Evolutionary conservation across 1,140 invertebrate genomes (phyloP).

Genomic region (Scaptomyza hsui): DNA sequence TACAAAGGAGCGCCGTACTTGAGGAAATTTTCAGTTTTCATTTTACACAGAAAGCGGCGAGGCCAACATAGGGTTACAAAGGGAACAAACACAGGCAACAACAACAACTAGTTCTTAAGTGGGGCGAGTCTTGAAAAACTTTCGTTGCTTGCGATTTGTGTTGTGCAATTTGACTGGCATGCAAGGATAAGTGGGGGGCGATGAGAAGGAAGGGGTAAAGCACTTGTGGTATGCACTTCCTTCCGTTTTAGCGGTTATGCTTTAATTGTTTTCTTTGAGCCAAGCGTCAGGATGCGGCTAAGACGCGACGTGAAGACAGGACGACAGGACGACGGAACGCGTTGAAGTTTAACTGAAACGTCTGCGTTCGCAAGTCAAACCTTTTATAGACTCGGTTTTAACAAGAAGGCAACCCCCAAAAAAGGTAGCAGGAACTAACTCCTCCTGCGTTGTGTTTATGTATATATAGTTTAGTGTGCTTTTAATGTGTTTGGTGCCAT

Average conservation of each 20-base stretch:
- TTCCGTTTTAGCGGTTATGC: conserved; percentile 67
- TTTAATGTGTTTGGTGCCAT: conserved; percentile 83
- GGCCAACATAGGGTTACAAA: conserved; percentile 32
- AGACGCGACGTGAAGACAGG: conserved; percentile 14
- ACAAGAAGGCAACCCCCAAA: conserved; percentile 18
- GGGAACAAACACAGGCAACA: conserved; percentile 10
- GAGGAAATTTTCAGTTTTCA: conserved; percentile 80
- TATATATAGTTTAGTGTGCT: conserved; percentile 69
- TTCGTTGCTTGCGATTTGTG: conserved; percentile 46
- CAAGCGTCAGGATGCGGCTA: conserved; percentile 33
- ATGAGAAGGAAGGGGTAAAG: too few species aligned
- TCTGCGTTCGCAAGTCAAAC: conserved; percentile 37
- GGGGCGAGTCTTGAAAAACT: conserved; percentile 49
- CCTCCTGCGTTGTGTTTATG: conserved; percentile 7
- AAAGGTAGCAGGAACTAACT: neutral
- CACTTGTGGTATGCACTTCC: conserved; percentile 75
- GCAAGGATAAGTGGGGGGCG: conserved; percentile 46
- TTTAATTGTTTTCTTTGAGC: conserved; percentile 79
- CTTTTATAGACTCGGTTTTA: conserved; percentile 76
- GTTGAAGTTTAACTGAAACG: conserved; percentile 75
- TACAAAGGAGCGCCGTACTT: conserved; percentile 77
- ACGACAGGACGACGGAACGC: conserved; percentile 56
- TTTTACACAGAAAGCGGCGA: conserved; percentile 60
- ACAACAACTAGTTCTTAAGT: conserved; percentile 34
- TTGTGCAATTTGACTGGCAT: conserved; percentile 58